phyloP scores from a whole-genome alignment of 2,888 invertebrate genomes.

The Plutella xylostella region DNA sequence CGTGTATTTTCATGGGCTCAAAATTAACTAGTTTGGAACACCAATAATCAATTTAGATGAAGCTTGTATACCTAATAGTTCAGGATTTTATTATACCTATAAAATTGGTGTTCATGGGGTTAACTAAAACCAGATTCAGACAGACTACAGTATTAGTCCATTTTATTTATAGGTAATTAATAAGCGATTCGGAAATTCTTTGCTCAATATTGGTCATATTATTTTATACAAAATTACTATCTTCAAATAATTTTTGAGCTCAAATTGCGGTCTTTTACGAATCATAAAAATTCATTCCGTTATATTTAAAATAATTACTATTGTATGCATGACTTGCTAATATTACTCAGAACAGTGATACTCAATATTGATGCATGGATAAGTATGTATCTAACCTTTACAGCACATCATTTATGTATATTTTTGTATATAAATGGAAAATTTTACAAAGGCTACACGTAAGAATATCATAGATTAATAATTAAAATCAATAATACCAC shows the following conservation, averaged over 20 bases:
- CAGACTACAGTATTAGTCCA: background rate
- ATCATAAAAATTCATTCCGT: background rate
- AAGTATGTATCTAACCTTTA: constrained; percentile 27
- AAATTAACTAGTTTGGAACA: background rate
- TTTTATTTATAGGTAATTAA: constrained; percentile 1
- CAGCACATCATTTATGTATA: constrained; percentile 57
- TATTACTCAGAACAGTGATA: constrained; percentile 38
- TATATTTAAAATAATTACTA: no score
- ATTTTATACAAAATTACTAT: background rate
- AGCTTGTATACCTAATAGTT: background rate
- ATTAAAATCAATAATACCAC: constrained; percentile 38
- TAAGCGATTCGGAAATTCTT: background rate
- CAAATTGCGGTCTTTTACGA: background rate
- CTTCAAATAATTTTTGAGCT: background rate
- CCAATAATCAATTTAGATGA: background rate
- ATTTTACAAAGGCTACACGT: constrained; percentile 50
- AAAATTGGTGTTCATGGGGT: constrained; percentile 3
- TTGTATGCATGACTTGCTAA: no score
- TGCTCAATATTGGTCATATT: constrained; percentile 7
- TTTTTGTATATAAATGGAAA: constrained; percentile 64
- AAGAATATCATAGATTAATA: constrained; percentile 51
- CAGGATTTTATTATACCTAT: background rate
- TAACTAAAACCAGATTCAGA: background rate
- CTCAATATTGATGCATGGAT: constrained; percentile 28
- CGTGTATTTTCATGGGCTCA: background rate